Evolutionary conservation across 2,797 vertebrate genomes (phyloP), one percentile per base, ranked within the genome.

Genomic region (Bradypodion ventrale): DNA sequence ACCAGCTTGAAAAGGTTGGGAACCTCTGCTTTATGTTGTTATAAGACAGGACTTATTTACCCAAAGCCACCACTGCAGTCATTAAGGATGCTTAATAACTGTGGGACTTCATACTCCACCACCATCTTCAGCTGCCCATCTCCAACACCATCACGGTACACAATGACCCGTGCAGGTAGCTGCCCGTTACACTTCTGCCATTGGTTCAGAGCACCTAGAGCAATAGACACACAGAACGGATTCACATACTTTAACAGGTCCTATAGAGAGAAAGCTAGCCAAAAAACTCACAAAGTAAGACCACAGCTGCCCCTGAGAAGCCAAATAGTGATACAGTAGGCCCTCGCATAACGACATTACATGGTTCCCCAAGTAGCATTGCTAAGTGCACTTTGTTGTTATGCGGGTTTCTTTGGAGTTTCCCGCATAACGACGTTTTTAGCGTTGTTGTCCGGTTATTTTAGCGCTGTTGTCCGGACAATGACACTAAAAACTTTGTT

Each of bases 101-200:
- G 92, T 1, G 92, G 90, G 62, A 93, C 84, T 85, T 95, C 93
- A 66, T 91, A 91, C 16, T 83, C 89, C 2, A 80, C 1, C 13
- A 93, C 37, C 3, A 70, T 29, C 29, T 83, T 89, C 0, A 95
- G 87, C 83, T 95, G 93, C 2, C 94, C 95, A 1, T 95, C 89
- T 21, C 93, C 93, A 0, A 94, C 91, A 0, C 95, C 95, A 1
- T 93, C 89, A 5, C 95, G 93, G 65, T 95, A 95, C 13, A 94
- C 85, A 7, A 95, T 72, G 4, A 95, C 85, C 27, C 94, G 93
- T 0, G 80, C 49, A 0, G 95, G 95, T 35, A 93, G 35, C 0
- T 23, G 32, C 0, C 91, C 89, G 69, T 96, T 96, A 75, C 44
- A 10, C 49, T 62, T 85, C 40, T 91, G 76, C 95, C 95, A 95